Conservation (phyloP, 1,140 invertebrate genomes). For the Drosophila baimaii region DNA sequence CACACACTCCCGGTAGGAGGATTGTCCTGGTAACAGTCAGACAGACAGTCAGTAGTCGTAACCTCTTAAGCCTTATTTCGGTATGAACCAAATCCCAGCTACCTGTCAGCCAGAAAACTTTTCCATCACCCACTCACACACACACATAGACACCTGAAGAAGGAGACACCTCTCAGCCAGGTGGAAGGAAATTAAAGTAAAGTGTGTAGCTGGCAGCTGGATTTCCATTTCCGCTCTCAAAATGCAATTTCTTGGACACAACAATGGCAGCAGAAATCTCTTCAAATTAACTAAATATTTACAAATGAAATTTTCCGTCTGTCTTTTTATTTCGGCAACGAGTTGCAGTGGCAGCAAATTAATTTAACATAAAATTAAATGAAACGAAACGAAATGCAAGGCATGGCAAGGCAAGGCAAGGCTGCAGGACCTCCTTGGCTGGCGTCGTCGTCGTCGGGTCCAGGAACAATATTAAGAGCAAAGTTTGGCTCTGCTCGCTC, state of each 20-base stretch:
- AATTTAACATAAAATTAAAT: conserved; percentile 82
- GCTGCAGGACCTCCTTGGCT: conserved; percentile 42
- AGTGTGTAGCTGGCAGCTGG: conserved; percentile 33
- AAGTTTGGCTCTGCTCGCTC: conserved; percentile 43
- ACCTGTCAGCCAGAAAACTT: conserved; percentile 20
- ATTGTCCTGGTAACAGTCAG: conserved; percentile 20
- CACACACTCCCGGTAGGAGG: background rate
- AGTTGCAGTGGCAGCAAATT: conserved; percentile 60
- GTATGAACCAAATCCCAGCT: conserved; percentile 1
- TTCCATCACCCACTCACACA: conserved; percentile 13
- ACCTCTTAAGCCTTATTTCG: conserved; percentile 15
- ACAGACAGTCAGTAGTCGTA: conserved; percentile 7
- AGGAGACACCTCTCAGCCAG: conserved; percentile 12
- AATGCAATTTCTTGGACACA: conserved; percentile 29
- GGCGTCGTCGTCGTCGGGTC: conserved; percentile 5
- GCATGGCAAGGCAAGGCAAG: conserved; percentile 34
- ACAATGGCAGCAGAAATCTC: conserved; percentile 32
- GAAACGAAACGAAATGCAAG: conserved; percentile 61
- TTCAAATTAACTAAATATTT: conserved; percentile 78
- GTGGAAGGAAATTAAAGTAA: conserved; percentile 34
- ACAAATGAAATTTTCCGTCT: conserved; percentile 66
- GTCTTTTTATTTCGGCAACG: conserved; percentile 18
- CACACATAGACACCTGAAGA: background rate
- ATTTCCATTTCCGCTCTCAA: conserved; percentile 36
- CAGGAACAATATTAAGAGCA: conserved; percentile 61